Percentiles rank a stretch among this genome's conserved stretches.
Evolutionary conservation across 2,888 invertebrate genomes (phyloP).

Genomic region (Myathropa florea): DNA sequence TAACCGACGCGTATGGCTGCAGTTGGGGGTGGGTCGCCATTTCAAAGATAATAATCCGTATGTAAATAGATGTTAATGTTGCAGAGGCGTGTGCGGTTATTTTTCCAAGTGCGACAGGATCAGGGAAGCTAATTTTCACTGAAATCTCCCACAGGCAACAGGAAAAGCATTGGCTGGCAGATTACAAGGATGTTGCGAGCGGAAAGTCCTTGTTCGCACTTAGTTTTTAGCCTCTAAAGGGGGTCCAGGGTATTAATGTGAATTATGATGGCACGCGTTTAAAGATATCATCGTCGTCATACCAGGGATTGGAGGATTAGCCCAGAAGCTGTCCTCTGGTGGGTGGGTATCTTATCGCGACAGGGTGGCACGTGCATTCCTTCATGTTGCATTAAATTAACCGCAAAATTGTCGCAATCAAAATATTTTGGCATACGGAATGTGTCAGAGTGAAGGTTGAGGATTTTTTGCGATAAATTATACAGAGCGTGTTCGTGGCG

Average conservation of each 20-base stretch:
- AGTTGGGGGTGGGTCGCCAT: constrained; percentile 27
- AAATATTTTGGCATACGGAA: constrained; percentile 57
- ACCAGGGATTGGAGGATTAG: neutral
- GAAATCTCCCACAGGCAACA: neutral
- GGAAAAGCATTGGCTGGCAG: neutral
- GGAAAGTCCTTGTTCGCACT: constrained; percentile 42
- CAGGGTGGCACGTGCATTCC: constrained; percentile 54
- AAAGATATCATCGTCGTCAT: constrained; percentile 17
- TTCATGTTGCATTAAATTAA: constrained; percentile 57
- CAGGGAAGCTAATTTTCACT: constrained; percentile 43
- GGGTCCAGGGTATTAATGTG: constrained; percentile 31
- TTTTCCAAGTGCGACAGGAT: constrained; percentile 22
- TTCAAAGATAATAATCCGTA: constrained; percentile 19
- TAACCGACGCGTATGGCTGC: neutral
- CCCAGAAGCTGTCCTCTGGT: neutral
- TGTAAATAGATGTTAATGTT: constrained; percentile 42
- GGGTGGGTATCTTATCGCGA: constrained; percentile 42
- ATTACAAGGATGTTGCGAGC: neutral
- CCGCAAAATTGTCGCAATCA: constrained; percentile 61
- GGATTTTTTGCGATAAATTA: neutral
- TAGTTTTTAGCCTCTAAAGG: neutral
- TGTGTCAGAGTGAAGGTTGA: neutral
- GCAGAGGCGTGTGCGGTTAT: constrained; percentile 16
- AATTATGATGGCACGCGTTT: constrained; percentile 58
- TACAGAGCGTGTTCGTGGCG: neutral